Evolutionary conservation across 2,888 invertebrate genomes (phyloP), one percentile per base, ranked within the genome.

Genomic region (Eupithecia pulchellata): DNA sequence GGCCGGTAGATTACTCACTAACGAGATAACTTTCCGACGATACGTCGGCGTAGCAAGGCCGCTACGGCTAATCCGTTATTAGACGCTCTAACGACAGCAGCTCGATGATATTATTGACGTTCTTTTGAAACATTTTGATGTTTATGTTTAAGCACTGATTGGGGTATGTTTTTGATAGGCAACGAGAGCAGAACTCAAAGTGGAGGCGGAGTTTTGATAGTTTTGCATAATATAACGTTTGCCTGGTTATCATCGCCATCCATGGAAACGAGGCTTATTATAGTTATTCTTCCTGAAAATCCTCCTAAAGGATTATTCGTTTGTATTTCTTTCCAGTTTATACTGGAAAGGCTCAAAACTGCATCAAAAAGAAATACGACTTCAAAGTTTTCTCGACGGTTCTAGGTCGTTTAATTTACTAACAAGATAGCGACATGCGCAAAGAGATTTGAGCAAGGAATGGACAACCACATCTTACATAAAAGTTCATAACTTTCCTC

Each of bases 21-120:
- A 92, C 87, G 87, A 92, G 91, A 89, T 90, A 92, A 92, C 85
- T 91, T 91, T 91, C 86, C 87, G 86, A 87, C 82, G 86, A 85
- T 79, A 82, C 79, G 80, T 55, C 30, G 81, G 20, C 81, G 84
- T 17, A 1, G 17, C 20, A 60, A 32, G 42, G 9, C 42, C 42
- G 42, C 34, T 32, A 60, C 30, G n/a, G 82, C 83, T 88, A 88
- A 88, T 88, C 85, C 85, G 77, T 64, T 64, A 61, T 61, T 60
- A 60, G 58, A 30, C 58, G 58, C 11, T 30, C 17, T n/a, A 30
- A 30, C 29, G 30, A n/a, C 58, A n/a, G 32, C n/a, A 11, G 30
- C n/a, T 30, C 9, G 58, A 17, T 17, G 58, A 30, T 60, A 60
- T 30, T 30, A 60, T 47, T 47, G 42, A 47, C 52, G 52, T 25